These are phyloP conservation scores for Platygyra sinensis DNA, from an alignment of 64 coral and sea anemone species.

Conservation along the genomic window DNA sequence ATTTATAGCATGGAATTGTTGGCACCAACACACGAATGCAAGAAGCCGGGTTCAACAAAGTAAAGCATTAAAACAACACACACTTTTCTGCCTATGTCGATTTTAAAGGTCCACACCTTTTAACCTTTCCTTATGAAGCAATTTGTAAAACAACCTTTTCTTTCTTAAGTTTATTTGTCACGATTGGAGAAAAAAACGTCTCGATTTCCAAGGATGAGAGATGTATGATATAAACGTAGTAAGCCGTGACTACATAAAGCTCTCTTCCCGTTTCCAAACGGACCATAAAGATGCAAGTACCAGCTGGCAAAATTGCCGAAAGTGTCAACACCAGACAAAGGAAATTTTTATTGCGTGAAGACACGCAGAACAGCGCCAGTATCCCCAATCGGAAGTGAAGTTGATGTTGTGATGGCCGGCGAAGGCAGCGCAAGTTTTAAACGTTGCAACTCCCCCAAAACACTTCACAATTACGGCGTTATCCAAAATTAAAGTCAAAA, in stretches of 20 bases:
- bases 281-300: conserved; percentile 1
- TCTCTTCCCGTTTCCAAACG: neutral
- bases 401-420: conserved; percentile 2
- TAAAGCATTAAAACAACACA: conserved; percentile 11
- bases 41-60: neutral
- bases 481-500: neutral
- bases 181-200: neutral
- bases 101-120: neutral
- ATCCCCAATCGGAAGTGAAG: neutral
- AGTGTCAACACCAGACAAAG: conserved; percentile 21
- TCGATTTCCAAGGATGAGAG: neutral
- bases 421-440: neutral
- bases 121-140: neutral
- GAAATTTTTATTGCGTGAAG: conserved; percentile 8
- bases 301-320: neutral
- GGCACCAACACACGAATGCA: neutral
- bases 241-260: neutral
- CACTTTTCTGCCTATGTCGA: neutral
- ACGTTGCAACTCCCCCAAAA: conserved; percentile 1
- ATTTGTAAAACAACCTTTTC: neutral
- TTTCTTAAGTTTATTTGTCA: neutral
- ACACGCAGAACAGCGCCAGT: neutral
- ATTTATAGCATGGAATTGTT: neutral
- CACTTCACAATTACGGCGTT: neutral
- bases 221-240: neutral